phyloP scores from a whole-genome alignment of 2,888 invertebrate species.

The Autographa gamma region DNA sequence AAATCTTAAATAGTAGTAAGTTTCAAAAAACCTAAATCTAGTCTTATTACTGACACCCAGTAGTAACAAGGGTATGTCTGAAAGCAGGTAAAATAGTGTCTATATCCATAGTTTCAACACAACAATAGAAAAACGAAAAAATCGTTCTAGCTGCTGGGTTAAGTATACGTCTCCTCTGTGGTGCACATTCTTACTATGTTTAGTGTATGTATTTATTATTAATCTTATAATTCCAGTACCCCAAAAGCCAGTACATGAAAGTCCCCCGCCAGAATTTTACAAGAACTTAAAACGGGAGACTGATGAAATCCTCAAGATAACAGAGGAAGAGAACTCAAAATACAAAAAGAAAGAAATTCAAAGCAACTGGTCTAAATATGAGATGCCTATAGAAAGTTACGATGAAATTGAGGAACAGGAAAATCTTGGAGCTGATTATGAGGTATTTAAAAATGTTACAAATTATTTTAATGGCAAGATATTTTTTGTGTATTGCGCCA shows the following conservation, averaged over 20 bases:
- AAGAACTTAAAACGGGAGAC: constrained; percentile 81
- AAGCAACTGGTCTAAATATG: constrained; percentile 87
- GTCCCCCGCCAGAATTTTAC: constrained; percentile 82
- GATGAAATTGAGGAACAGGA: constrained; percentile 83
- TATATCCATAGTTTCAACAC: too few species aligned
- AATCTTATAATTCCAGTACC: constrained; percentile 63
- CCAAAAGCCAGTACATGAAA: constrained; percentile 74
- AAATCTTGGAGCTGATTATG: constrained; percentile 84
- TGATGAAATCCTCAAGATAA: constrained; percentile 84
- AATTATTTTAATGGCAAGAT: background rate
- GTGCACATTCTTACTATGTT: too few species aligned
- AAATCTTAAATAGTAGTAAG: too few species aligned
- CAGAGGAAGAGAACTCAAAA: constrained; percentile 80
- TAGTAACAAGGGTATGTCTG: too few species aligned
- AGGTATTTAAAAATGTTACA: constrained; percentile 64
- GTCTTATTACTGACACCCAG: too few species aligned
- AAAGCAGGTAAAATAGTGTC: too few species aligned
- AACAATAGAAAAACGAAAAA: too few species aligned
- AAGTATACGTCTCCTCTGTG: too few species aligned
- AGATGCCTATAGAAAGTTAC: constrained; percentile 83
- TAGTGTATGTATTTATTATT: background rate
- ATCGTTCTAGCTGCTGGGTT: too few species aligned
- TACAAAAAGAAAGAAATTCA: constrained; percentile 86
- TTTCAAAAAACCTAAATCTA: too few species aligned
- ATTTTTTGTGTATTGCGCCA: too few species aligned